These are phyloP conservation scores for Chloroclysta siterata DNA, from an alignment of 2,888 invertebrate species.

Conservation along the genomic window DNA sequence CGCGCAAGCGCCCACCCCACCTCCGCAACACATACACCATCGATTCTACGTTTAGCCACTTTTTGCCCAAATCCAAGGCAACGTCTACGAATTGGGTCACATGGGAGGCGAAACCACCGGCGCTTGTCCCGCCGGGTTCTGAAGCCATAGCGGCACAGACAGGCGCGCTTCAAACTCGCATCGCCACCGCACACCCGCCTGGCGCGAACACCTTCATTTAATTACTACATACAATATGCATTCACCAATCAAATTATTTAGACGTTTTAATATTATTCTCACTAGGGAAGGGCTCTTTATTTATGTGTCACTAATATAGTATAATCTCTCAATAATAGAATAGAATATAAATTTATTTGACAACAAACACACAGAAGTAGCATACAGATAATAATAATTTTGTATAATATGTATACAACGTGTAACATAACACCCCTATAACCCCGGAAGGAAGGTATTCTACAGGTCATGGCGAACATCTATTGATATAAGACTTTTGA, in stretches of 20 bases:
- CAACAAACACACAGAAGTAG: no score
- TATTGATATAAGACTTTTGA: no score
- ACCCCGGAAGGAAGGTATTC: no score
- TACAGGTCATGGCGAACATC: no score
- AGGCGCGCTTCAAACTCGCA: constrained; percentile 18
- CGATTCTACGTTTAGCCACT: constrained; percentile 63
- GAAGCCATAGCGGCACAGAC: constrained; percentile 18
- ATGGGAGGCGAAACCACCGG: constrained; percentile 23
- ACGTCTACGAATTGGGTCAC: constrained; percentile 53
- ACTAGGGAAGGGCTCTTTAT: not conserved
- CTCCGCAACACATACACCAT: constrained; percentile 57
- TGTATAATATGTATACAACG: no score
- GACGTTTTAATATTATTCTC: not conserved
- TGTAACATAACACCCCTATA: no score
- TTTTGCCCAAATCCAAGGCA: constrained; percentile 61
- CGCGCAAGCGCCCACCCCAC: constrained; percentile 58
- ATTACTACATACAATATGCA: not conserved
- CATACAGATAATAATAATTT: no score
- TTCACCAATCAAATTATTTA: not conserved
- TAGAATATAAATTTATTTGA: no score
- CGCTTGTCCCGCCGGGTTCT: constrained; percentile 8
- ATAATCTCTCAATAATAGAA: no score
- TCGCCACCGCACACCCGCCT: not conserved
- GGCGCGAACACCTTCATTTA: constrained; percentile 8
- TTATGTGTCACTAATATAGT: no score